Base-by-base conservation (phyloP, 2,797 vertebrate genomes). In the Champsocephalus esox region DNA sequence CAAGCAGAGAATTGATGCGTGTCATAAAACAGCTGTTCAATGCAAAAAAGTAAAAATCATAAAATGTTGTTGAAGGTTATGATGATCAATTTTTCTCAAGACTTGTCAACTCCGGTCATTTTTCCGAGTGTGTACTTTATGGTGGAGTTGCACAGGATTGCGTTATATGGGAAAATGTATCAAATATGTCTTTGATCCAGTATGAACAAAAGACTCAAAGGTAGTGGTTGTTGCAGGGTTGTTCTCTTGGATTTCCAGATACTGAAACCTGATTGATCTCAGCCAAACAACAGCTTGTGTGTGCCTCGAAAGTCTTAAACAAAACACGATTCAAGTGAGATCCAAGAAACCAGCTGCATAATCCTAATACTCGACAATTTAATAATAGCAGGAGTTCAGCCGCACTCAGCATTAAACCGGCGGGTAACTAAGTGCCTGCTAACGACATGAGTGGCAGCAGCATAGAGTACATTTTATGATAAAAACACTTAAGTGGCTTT, bases 81-180 rank as follows among this genome's bases (percentile, higher is more conserved):
- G 12, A n/a, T 63, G 51, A 61, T 71, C 0, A 0, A 4, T 28
- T 28, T 28, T 28, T 28, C 28, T 28, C 4, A 28, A 28, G 28
- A 28, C 24, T 28, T 38, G 19, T 58, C 11, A n/a, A 24, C 21
- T 28, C 0, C 13, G 32, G 49, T 56, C 12, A n/a, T 41, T 64
- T 24, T 70, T 19, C 8, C 1, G 1, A 75, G n/a, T 28, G 32
- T 75, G 13, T 19, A 21, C 65, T 58, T 76, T 79, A 70, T 16
- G 16, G 16, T 66, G 17, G 28, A 69, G 70, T 83, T 88, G 64
- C 58, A 69, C 9, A 2, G 1, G 24, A 79, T 75, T 81, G 77
- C 57, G 0, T 77, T 57, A 73, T 73, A 24, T 16, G 57, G 45
- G 59, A 21, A 66, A 77, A 59, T 19, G 4, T 24, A 48, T 65